These are phyloP conservation scores for Nycticryphes semicollaris DNA, from an alignment of 2,113 vertebrate genomes.

Conservation along the genomic window DNA sequence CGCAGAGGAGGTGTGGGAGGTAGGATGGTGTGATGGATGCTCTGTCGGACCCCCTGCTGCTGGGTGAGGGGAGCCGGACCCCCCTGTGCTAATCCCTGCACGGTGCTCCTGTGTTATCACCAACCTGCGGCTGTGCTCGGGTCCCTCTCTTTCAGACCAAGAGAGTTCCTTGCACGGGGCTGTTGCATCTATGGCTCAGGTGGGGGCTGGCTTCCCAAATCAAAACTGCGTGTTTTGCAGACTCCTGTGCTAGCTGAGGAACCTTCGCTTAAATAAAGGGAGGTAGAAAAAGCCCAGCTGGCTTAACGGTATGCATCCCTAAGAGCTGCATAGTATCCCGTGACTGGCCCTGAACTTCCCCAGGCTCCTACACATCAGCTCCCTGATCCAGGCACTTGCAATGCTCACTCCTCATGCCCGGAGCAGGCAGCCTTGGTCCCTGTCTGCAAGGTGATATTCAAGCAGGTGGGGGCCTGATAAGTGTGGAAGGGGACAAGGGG, in stretches of 20 bases:
- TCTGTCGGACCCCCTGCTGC: neutral
- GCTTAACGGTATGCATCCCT: too few species aligned
- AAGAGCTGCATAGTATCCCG: neutral
- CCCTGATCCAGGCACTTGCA: neutral
- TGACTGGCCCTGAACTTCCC: neutral
- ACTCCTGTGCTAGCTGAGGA: neutral
- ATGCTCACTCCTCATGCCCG: neutral
- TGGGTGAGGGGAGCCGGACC: neutral
- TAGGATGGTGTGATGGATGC: neutral
- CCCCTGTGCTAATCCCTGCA: neutral
- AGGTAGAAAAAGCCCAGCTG: neutral
- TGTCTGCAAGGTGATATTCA: neutral
- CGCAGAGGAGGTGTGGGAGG: neutral
- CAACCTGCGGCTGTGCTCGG: neutral
- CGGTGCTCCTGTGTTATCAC: fast-evolving
- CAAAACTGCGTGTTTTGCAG: neutral
- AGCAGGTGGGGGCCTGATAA: neutral
- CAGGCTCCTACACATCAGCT: neutral
- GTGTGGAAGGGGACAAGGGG: neutral
- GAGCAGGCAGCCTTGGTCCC: neutral
- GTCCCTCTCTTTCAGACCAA: neutral
- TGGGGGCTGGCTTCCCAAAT: neutral
- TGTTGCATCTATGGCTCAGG: neutral
- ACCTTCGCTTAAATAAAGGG: neutral
- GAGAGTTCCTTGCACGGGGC: neutral